A percentile compares a stretch with the other conserved stretches of the same genome.
These are phyloP conservation scores for Tautogolabrus adspersus DNA, from an alignment of 2,113 vertebrate genomes.

Conservation along the genomic window DNA sequence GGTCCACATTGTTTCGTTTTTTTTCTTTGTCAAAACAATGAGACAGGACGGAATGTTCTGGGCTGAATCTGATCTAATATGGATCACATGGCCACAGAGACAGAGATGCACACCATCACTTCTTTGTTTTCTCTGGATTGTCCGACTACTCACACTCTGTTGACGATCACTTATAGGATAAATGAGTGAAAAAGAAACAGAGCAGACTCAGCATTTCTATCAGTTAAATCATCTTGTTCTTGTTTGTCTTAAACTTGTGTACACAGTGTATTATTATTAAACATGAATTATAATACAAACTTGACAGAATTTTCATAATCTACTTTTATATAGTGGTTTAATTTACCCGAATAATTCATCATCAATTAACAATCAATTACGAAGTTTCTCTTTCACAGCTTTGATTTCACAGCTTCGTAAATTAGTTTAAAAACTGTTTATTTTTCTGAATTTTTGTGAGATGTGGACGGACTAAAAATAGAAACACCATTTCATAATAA, in stretches of 20 bases:
- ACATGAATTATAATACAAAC: too few relatives aligned
- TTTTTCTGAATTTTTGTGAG: neutral
- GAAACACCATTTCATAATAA: slow-evolving; percentile 3
- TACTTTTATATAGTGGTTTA: too few relatives aligned
- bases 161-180: slow-evolving; percentile 34
- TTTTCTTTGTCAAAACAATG: slow-evolving; percentile 32
- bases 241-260: too few relatives aligned
- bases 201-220: slow-evolving; percentile 4
- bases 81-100: slow-evolving; percentile 42
- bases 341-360: too few relatives aligned
- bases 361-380: too few relatives aligned
- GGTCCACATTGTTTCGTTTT: slow-evolving; percentile 14
- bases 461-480: neutral
- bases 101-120: slow-evolving; percentile 58
- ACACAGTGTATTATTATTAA: too few relatives aligned
- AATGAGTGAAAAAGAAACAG: slow-evolving; percentile 42
- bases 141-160: slow-evolving; percentile 48
- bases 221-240: too few relatives aligned
- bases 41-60: slow-evolving; percentile 63
- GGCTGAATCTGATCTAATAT: slow-evolving; percentile 51
- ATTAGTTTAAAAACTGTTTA: neutral
- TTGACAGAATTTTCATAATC: too few relatives aligned
- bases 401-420: neutral
- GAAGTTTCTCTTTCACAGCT: neutral
- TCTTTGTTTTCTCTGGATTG: slow-evolving; percentile 57